Evolutionary conservation across 2,113 vertebrate species (phyloP).

Genomic region (Chamaea fasciata): DNA sequence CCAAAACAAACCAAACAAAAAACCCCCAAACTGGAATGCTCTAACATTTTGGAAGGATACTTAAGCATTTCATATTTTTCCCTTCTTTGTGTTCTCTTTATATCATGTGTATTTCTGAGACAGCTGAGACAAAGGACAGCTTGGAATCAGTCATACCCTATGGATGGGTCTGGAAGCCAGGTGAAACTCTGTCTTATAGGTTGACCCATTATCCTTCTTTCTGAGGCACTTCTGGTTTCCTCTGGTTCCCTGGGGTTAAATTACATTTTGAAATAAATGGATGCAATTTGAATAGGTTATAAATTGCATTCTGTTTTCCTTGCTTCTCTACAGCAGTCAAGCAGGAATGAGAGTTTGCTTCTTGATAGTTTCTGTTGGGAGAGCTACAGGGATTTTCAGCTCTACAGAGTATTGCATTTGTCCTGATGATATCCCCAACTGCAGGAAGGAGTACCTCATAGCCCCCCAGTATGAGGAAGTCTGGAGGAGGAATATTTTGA

Average conservation of each 20-base stretch:
- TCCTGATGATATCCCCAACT: not conserved
- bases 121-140: not conserved
- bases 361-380: not conserved
- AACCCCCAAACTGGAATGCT: not conserved
- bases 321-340: not conserved
- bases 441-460: not conserved
- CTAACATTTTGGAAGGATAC: not conserved
- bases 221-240: not conserved
- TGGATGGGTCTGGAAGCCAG: not conserved
- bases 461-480: not conserved
- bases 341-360: not conserved
- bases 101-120: not conserved
- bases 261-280: not conserved
- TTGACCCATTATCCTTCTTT: not conserved
- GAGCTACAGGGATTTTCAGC: not conserved
- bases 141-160: not conserved
- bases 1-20: no score
- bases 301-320: not conserved
- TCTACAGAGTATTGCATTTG: not conserved
- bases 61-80: not conserved
- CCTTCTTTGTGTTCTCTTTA: not conserved
- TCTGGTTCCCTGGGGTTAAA: not conserved
- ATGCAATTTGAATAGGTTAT: not conserved
- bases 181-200: not conserved
- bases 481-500: not conserved